A percentile compares a stretch with the other conserved stretches of the same genome.
Conservation (phyloP, 23 tunicate species). For the Halocynthia aurantium region DNA sequence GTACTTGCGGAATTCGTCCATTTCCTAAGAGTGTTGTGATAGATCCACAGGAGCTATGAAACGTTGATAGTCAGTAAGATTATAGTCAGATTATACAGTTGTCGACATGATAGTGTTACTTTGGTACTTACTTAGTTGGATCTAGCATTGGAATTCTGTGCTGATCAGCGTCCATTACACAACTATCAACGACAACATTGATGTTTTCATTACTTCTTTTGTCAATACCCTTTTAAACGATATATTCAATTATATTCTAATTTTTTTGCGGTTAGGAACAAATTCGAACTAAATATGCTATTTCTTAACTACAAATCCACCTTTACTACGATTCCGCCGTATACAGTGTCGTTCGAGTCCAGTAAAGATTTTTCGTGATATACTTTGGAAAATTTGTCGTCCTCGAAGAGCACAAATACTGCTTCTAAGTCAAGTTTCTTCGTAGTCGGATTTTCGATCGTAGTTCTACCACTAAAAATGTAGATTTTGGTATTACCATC, state of each 20-base stretch:
- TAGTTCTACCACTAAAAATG: slow-evolving; percentile 7
- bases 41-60: background rate
- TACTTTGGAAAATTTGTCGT: slow-evolving; percentile 13
- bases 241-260: background rate
- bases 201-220: background rate
- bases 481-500: background rate
- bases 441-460: slow-evolving; percentile 7
- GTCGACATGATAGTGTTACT: too few species aligned
- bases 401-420: slow-evolving; percentile 14
- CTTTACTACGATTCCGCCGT: slow-evolving; percentile 18
- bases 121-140: slow-evolving; percentile 1
- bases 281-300: background rate
- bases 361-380: background rate
- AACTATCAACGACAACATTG: slow-evolving; percentile 13
- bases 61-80: too few species aligned
- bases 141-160: slow-evolving; percentile 2
- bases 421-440: slow-evolving; percentile 11
- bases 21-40: background rate
- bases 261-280: background rate
- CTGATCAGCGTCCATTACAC: slow-evolving; percentile 9
- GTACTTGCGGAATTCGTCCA: slow-evolving; percentile 10
- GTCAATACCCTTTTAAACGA: slow-evolving; percentile 3
- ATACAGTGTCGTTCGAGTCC: slow-evolving; percentile 6
- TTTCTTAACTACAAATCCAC: background rate
- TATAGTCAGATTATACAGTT: too few species aligned